Evolutionary conservation across 2,888 invertebrate species (phyloP).

Genomic region (Eutolmus rufibarbis): DNA sequence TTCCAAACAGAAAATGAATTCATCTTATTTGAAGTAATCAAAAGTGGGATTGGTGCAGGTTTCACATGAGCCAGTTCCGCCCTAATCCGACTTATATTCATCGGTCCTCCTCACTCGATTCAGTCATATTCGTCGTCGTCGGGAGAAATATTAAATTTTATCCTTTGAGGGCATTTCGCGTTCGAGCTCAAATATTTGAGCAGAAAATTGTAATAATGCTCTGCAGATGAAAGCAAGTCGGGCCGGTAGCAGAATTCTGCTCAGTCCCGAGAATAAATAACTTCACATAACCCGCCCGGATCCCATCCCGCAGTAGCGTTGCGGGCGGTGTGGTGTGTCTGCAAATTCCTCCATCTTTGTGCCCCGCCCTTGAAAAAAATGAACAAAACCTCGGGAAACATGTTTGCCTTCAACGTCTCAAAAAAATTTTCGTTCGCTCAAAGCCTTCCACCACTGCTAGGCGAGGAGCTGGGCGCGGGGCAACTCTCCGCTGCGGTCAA

Average conservation of each 20-base stretch:
- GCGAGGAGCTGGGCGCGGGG: no score
- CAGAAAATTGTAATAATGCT: slow-evolving; percentile 13
- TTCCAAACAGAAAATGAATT: neutral
- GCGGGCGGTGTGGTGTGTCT: neutral
- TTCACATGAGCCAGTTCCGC: neutral
- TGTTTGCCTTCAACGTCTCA: neutral
- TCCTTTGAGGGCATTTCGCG: slow-evolving; percentile 21
- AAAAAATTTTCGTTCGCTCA: neutral
- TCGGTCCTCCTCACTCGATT: neutral
- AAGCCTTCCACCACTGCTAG: neutral
- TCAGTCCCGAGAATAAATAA: slow-evolving; percentile 8
- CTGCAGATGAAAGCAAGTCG: neutral
- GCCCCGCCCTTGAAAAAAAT: neutral
- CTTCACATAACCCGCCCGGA: neutral
- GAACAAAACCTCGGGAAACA: neutral
- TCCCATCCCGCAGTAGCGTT: neutral
- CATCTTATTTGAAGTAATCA: neutral
- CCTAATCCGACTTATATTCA: neutral
- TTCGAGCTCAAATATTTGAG: slow-evolving; percentile 21
- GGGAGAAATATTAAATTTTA: slow-evolving; percentile 15
- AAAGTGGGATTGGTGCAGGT: neutral
- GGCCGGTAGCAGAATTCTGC: neutral
- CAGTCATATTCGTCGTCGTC: neutral
- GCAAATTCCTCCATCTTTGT: neutral
- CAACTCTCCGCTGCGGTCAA: neutral